Conservation (phyloP, 1,140 invertebrate species). For the Cydia amplana region DNA sequence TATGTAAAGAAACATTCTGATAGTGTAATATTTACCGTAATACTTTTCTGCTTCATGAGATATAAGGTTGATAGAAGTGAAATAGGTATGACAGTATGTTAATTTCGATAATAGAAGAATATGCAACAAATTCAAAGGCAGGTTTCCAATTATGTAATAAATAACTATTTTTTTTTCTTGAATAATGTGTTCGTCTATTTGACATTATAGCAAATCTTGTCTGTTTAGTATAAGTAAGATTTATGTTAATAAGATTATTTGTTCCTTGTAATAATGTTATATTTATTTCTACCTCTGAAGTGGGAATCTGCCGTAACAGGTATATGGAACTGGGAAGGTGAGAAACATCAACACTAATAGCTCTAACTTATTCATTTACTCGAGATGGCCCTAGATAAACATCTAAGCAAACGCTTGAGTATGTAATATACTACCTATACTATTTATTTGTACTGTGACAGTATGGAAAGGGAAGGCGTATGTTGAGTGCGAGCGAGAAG, state of each 20-base stretch:
- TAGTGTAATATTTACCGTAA: slow-evolving; percentile 74
- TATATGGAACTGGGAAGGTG: slow-evolving; percentile 48
- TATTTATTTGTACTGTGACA: slow-evolving; percentile 77
- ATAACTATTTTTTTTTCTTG: slow-evolving; percentile 38
- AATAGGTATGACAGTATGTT: slow-evolving; percentile 73
- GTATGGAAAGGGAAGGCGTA: slow-evolving; percentile 52
- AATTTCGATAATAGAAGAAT: slow-evolving; percentile 63
- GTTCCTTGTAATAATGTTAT: slow-evolving; percentile 45
- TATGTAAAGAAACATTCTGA: slow-evolving; percentile 67
- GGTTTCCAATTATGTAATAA: slow-evolving; percentile 54
- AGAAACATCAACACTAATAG: slow-evolving; percentile 65
- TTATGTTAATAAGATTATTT: slow-evolving; percentile 46
- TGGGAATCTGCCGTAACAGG: slow-evolving; percentile 59
- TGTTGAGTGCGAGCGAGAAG: slow-evolving; percentile 59
- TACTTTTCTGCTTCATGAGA: slow-evolving; percentile 78
- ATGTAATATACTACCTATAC: slow-evolving; percentile 71
- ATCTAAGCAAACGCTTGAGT: no score
- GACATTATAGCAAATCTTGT: slow-evolving; percentile 36
- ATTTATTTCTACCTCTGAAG: slow-evolving; percentile 38
- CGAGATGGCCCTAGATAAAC: slow-evolving; percentile 68
- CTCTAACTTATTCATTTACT: slow-evolving; percentile 58
- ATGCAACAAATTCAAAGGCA: slow-evolving; percentile 56
- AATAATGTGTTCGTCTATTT: slow-evolving; percentile 38
- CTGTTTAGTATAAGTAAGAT: slow-evolving; percentile 36
- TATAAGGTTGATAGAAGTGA: slow-evolving; percentile 73